phyloP scores from a whole-genome alignment of 2,888 invertebrate genomes.

The Hermodice carunculata region DNA sequence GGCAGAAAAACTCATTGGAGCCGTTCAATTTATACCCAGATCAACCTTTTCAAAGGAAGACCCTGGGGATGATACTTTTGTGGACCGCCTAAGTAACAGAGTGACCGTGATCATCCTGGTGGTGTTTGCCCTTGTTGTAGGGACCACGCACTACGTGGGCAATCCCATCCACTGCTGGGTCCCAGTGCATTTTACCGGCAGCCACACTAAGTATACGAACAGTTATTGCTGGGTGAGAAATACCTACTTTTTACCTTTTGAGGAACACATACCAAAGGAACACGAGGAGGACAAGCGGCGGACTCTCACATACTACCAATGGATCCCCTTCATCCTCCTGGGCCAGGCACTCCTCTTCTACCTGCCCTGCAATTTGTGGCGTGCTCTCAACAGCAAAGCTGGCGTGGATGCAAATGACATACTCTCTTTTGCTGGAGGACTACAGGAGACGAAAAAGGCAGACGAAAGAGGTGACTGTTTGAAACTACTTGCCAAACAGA shows the following conservation, averaged over 20 bases:
- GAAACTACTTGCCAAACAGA: conserved; percentile 32
- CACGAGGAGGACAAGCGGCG: conserved; percentile 31
- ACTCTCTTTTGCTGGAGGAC: conserved; percentile 26
- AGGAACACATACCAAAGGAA: conserved; percentile 14
- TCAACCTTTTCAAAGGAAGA: too few species aligned
- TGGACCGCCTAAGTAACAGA: conserved; percentile 38
- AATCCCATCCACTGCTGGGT: conserved; percentile 39
- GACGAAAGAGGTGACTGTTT: conserved; percentile 21
- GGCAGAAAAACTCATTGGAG: too few species aligned
- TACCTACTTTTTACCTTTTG: conserved; percentile 25
- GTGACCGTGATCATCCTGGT: conserved; percentile 37
- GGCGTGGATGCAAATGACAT: conserved; percentile 41
- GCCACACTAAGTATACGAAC: conserved; percentile 36
- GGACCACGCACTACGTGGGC: conserved; percentile 26
- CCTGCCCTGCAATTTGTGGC: conserved; percentile 33
- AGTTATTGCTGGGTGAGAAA: conserved; percentile 39
- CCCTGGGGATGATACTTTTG: conserved; percentile 39
- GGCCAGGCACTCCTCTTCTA: conserved; percentile 66
- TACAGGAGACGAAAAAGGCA: conserved; percentile 21
- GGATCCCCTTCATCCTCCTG: conserved; percentile 59
- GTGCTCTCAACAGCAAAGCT: conserved; percentile 18
- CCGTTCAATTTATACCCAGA: too few species aligned
- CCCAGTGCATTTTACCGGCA: conserved; percentile 38
- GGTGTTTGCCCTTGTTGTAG: conserved; percentile 32
- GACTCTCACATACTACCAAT: conserved; percentile 47